These are phyloP conservation scores for Sciurus carolinensis DNA, from an alignment of 2,797 vertebrate genomes.

Conservation along the genomic window DNA sequence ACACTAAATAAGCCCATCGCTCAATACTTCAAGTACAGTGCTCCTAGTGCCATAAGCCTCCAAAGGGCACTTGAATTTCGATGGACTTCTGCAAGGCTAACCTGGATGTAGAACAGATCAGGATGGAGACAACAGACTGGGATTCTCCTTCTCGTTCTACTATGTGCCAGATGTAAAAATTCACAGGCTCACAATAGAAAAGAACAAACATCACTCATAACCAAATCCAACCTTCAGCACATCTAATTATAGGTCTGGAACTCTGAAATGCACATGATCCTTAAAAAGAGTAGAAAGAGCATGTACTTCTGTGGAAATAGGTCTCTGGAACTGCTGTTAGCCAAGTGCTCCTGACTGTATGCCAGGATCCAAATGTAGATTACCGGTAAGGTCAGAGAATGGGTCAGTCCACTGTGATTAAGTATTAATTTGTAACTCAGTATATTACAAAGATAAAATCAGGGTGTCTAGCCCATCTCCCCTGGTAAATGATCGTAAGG, in stretches of 20 bases:
- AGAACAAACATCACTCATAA: conserved; percentile 22
- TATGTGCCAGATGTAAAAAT: not conserved
- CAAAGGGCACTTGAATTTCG: not conserved
- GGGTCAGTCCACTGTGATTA: not conserved
- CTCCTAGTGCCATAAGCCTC: not conserved
- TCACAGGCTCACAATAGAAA: conserved; percentile 10
- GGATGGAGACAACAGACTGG: not conserved
- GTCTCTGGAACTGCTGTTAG: not conserved
- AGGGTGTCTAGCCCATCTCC: not conserved
- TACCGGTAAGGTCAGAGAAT: not conserved
- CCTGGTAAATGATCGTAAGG: not conserved
- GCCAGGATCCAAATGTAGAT: not conserved
- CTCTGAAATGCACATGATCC: not conserved
- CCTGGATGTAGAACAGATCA: not conserved
- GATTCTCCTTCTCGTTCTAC: not conserved
- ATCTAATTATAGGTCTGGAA: not conserved
- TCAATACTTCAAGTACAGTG: not conserved
- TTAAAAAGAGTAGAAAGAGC: not conserved
- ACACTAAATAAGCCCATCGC: not conserved
- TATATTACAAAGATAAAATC: not conserved
- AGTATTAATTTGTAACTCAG: not conserved
- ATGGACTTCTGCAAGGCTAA: not conserved
- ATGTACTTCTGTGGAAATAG: not conserved
- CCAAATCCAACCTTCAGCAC: not conserved
- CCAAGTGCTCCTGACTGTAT: not conserved